Base-by-base conservation (phyloP, 92 coral and sea anemone species). In the Montipora capitata region DNA sequence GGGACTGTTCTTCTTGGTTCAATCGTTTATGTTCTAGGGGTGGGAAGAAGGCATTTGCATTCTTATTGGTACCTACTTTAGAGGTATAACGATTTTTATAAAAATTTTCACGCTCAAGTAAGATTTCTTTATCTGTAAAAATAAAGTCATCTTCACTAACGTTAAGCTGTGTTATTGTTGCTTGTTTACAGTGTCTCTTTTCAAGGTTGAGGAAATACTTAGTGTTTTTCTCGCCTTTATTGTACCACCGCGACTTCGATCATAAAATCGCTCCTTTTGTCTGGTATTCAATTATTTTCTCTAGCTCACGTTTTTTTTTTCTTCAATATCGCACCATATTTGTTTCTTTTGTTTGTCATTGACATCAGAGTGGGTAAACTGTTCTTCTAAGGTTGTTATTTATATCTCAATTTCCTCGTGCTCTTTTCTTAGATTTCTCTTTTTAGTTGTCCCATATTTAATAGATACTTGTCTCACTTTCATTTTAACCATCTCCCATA, bases 281-380 rank as follows among this genome's bases (percentile, higher is more conserved):
- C 27, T 20, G 27, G 27, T 20, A 20, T 66, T 58, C 64, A 58
- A 58, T 58, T 58, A 58, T 58, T 58, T 4, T 58, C 17, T 58
- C 20, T 58, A 58, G 64, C 17, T 58, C 64, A 58, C 64, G 64
- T 20, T 20, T 20, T 48, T 18, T 66, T 66, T 66, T 35, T 39
- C 71, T 66, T 66, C 71, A 66, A 66, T 66, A 66, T 66, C 6
- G 71, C 68, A 62, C 39, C 39, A 66, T 20, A 35, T 66, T 66
- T 66, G 71, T 66, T 35, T 66, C 71, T 35, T 66, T 35, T 66
- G 71, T 66, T 66, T 66, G 71, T 66, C 71, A 66, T 66, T 66
- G 71, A 66, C 40, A 35, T 66, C 42, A 66, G 64, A 58, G 64
- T 38, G 43, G 64, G 64, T 58, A 58, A 58, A 13, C 64, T 58